Conservation (phyloP, 1,140 invertebrate species). For the Leguminivora glycinivorella region DNA sequence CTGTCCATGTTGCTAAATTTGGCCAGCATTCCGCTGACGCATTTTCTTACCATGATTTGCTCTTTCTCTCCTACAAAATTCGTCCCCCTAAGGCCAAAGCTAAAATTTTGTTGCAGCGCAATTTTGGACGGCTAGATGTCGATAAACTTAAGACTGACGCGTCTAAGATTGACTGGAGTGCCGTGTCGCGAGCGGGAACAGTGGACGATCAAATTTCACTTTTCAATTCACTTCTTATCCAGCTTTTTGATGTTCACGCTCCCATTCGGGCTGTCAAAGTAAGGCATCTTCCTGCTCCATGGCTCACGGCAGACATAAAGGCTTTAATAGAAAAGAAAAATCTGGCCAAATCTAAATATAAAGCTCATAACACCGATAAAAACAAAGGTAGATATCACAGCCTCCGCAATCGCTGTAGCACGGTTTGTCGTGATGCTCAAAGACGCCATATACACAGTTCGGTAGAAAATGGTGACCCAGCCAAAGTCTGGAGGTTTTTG, state of each 20-base stretch:
- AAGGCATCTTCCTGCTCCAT: not conserved
- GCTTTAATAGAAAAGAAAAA: not conserved
- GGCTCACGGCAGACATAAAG: not conserved
- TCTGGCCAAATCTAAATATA: not conserved
- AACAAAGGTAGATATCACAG: not conserved
- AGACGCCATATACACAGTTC: not conserved
- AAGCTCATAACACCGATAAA: not conserved
- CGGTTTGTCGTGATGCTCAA: not conserved
- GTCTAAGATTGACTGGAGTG: too few relatives aligned
- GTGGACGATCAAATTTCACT: not conserved
- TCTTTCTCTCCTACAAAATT: not conserved
- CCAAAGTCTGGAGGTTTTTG: too few relatives aligned
- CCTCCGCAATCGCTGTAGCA: not conserved
- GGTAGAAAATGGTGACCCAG: too few relatives aligned
- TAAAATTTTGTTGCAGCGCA: not conserved
- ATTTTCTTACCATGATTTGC: too few relatives aligned
- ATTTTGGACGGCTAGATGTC: not conserved
- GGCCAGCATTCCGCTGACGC: not conserved
- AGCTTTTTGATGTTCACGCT: too few relatives aligned
- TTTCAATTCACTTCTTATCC: not conserved
- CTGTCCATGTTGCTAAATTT: not conserved
- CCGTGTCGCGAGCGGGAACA: not conserved
- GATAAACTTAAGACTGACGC: not conserved
- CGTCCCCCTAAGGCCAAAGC: not conserved
- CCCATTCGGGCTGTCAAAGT: too few relatives aligned